These are phyloP conservation scores for Acholoe squamosa DNA, from an alignment of 2,888 invertebrate species.

Conservation along the genomic window DNA sequence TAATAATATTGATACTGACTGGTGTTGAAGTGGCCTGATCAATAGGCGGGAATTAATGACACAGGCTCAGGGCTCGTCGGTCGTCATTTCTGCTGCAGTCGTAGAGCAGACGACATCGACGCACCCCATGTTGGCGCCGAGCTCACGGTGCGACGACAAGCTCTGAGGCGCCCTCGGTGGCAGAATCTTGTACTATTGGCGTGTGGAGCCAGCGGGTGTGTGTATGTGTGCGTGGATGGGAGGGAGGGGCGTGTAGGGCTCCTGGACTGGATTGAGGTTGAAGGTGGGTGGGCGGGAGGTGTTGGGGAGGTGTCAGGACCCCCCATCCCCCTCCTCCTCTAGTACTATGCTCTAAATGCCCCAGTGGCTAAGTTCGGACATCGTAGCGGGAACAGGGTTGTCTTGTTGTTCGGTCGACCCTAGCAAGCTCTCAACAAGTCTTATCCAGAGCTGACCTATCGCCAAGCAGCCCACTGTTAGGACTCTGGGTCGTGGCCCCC, in stretches of 20 bases:
- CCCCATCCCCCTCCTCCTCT: neutral
- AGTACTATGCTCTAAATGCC: slow-evolving; percentile 44
- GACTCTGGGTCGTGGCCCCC: neutral
- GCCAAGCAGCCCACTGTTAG: neutral
- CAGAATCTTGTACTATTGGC: neutral
- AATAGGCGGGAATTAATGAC: slow-evolving; percentile 25
- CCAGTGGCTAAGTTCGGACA: slow-evolving; percentile 51
- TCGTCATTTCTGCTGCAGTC: neutral
- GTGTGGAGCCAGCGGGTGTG: slow-evolving; percentile 2
- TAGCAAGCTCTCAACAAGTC: slow-evolving; percentile 44
- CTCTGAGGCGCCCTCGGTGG: slow-evolving; percentile 52
- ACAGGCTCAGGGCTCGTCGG: neutral
- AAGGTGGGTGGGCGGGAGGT: neutral
- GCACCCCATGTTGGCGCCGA: neutral
- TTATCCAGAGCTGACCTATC: neutral
- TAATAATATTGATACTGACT: slow-evolving; percentile 37
- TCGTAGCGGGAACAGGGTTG: neutral
- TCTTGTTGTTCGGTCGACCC: slow-evolving; percentile 38
- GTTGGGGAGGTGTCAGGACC: neutral
- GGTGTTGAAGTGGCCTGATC: slow-evolving; percentile 10
- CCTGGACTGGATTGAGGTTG: neutral
- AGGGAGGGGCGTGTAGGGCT: neutral
- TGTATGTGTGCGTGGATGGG: slow-evolving; percentile 5
- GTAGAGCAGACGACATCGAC: neutral
- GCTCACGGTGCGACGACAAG: slow-evolving; percentile 30